phyloP scores from a whole-genome alignment of 2,113 vertebrate genomes.

The Parotia lawesii region DNA sequence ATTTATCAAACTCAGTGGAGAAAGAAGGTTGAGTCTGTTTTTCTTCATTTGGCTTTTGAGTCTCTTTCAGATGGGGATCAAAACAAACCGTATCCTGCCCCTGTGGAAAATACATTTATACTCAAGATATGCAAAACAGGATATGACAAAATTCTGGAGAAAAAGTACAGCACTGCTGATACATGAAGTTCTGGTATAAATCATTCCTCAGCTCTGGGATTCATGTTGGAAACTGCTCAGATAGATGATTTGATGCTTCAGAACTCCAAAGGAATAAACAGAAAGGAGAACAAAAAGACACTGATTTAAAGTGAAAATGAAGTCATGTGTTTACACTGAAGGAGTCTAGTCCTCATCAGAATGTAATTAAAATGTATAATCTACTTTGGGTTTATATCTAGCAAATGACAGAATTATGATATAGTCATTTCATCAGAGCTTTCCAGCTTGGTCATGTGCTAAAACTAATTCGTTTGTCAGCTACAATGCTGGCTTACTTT shows the following conservation, averaged over 20 bases:
- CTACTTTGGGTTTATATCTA: background rate
- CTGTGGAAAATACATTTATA: constrained; percentile 68
- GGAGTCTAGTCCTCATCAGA: background rate
- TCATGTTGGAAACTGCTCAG: constrained; percentile 32
- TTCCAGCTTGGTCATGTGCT: background rate
- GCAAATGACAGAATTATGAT: background rate
- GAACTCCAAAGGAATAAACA: constrained; percentile 16
- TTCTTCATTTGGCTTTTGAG: constrained; percentile 49
- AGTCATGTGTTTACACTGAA: constrained; percentile 10
- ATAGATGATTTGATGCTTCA: constrained; percentile 41
- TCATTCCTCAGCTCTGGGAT: constrained; percentile 47
- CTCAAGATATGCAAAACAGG: constrained; percentile 63
- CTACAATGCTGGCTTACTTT: background rate
- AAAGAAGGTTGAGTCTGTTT: constrained; percentile 47
- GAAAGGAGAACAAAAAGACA: constrained; percentile 25
- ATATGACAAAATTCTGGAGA: constrained; percentile 61
- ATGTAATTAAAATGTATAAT: background rate
- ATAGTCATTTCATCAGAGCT: background rate
- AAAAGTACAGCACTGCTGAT: constrained; percentile 34
- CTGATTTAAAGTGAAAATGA: constrained; percentile 35
- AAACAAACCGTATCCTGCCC: constrained; percentile 40
- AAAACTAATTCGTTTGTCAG: background rate
- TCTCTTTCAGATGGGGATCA: constrained; percentile 47
- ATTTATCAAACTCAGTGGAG: constrained; percentile 14
- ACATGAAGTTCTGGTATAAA: constrained; percentile 60